Percentiles rank a stretch among this genome's conserved stretches.
These are phyloP conservation scores for Onychomys leucogaster DNA, from an alignment of 2,797 vertebrate species.

Conservation along the genomic window DNA sequence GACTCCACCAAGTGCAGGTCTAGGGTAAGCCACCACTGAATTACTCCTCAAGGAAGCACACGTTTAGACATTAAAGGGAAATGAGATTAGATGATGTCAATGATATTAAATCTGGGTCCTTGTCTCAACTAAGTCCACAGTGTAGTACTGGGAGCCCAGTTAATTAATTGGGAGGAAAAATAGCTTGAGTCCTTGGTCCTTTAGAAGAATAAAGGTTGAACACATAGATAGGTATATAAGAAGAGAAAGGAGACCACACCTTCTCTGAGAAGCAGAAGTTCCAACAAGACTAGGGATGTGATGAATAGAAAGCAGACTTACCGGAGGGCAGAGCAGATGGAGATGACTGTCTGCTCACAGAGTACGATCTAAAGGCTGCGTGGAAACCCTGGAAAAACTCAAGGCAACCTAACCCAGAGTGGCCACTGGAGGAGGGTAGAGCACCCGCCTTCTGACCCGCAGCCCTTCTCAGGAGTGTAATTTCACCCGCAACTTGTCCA, in stretches of 20 bases:
- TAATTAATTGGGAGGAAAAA: background rate
- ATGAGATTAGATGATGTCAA: background rate
- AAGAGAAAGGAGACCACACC: background rate
- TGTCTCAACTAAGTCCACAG: background rate
- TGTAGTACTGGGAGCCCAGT: background rate
- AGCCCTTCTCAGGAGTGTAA: no score
- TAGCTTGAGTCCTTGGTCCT: background rate
- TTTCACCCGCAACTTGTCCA: background rate
- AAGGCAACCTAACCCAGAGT: background rate
- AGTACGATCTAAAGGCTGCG: background rate
- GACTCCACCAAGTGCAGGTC: background rate
- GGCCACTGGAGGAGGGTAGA: background rate
- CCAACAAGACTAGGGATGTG: background rate
- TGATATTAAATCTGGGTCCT: background rate
- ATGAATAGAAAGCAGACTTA: background rate
- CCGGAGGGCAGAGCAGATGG: background rate
- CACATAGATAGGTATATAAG: background rate
- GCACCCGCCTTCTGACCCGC: background rate
- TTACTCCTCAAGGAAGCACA: constrained; percentile 12
- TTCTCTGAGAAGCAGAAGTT: background rate
- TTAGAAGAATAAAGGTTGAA: background rate
- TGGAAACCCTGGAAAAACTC: background rate
- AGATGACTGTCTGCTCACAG: background rate
- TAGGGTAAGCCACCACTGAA: background rate
- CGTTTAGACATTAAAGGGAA: constrained; percentile 36